Percentiles rank a stretch among this genome's conserved stretches.
Conservation (phyloP, 2,797 vertebrate species). For the Malacoraja senta region DNA sequence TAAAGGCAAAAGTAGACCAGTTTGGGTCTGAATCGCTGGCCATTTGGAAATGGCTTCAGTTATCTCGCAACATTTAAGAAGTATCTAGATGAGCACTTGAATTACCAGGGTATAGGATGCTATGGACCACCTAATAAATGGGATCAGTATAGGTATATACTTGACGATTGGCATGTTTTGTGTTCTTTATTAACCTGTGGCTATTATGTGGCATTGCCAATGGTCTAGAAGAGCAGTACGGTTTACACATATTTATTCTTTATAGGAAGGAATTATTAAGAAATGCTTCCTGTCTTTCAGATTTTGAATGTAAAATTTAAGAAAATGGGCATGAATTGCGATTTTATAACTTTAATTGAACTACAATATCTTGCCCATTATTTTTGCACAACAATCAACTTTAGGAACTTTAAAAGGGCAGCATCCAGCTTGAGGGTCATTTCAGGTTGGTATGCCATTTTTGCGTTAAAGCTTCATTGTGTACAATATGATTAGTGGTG, state of each 20-base stretch:
- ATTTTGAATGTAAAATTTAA: background rate
- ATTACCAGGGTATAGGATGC: too few relatives aligned
- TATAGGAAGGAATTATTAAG: background rate
- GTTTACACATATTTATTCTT: background rate
- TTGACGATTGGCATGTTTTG: too few relatives aligned
- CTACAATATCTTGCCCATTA: background rate
- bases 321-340: background rate
- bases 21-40: background rate
- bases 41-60: background rate
- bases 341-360: background rate
- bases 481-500: conserved; percentile 25
- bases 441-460: background rate
- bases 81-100: too few relatives aligned
- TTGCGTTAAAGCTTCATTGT: background rate
- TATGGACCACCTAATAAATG: too few relatives aligned
- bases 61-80: background rate
- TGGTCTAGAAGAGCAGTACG: background rate
- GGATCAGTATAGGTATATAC: too few relatives aligned
- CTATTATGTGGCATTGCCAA: background rate
- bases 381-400: background rate
- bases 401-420: background rate
- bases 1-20: background rate
- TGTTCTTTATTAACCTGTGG: too few relatives aligned
- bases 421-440: conserved; percentile 1
- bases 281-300: background rate